phyloP scores from a whole-genome alignment of 2,888 invertebrate species.

The Cheilosia grossa region DNA sequence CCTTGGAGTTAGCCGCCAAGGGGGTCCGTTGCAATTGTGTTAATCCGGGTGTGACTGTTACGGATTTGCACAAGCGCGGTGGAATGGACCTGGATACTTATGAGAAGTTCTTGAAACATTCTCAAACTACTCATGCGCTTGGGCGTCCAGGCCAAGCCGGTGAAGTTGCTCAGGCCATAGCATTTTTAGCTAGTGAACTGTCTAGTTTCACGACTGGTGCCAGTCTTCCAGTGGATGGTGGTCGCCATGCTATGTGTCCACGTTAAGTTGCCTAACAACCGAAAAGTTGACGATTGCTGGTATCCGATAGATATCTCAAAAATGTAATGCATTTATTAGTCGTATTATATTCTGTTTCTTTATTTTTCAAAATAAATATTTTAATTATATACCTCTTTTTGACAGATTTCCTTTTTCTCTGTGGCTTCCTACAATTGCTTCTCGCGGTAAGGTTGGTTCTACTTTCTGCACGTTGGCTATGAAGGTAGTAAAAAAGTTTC shows the following conservation, averaged over 20 bases:
- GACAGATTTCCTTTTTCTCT: too few relatives aligned
- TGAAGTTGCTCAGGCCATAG: constrained; percentile 95
- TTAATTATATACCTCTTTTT: neutral
- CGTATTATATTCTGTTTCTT: neutral
- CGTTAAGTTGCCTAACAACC: constrained; percentile 85
- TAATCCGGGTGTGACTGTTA: constrained; percentile 95
- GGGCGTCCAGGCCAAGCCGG: constrained; percentile 92
- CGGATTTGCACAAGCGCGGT: constrained; percentile 93
- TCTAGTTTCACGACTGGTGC: constrained; percentile 96
- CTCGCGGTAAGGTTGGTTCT: too few relatives aligned
- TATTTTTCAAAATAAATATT: constrained; percentile 5
- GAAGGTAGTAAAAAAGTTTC: too few relatives aligned
- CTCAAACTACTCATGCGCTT: constrained; percentile 95
- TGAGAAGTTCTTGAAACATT: constrained; percentile 91
- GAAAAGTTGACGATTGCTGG: neutral
- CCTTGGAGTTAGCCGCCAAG: constrained; percentile 92
- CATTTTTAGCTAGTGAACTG: constrained; percentile 94
- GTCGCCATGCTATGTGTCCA: constrained; percentile 96
- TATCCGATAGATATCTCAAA: neutral
- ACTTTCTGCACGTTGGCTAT: too few relatives aligned
- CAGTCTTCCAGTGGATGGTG: constrained; percentile 96
- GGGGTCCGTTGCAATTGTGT: constrained; percentile 95
- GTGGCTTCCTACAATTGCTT: too few relatives aligned
- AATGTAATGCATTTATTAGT: constrained; percentile 30
- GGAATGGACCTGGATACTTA: constrained; percentile 94